Conservation (phyloP, 2,113 vertebrate species). For the Telmatochromis brachygnathus region DNA sequence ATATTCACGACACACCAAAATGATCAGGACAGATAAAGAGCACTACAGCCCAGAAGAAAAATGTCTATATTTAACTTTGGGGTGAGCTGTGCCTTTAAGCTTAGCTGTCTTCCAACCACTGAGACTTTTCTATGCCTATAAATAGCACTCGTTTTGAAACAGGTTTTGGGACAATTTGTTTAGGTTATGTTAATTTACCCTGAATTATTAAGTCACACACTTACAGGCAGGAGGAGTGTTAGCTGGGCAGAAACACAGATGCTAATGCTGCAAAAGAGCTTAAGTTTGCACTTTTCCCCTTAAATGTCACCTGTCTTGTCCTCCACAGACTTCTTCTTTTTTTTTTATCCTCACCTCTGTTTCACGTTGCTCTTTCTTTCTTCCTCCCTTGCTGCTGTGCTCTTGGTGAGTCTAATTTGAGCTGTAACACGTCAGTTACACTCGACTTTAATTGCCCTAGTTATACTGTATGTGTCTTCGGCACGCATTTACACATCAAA, state of each 20-base stretch:
- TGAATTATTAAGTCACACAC: neutral
- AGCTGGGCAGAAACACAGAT: neutral
- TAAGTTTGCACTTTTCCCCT: neutral
- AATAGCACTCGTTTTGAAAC: neutral
- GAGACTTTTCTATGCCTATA: neutral
- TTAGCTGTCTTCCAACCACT: neutral
- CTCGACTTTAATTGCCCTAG: neutral
- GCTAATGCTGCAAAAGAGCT: neutral
- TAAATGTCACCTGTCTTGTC: neutral
- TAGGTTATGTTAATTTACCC: neutral
- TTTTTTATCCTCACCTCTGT: neutral
- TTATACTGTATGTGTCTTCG: neutral
- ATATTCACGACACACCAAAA: neutral
- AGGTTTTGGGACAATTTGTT: neutral
- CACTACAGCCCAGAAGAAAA: neutral
- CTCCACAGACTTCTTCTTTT: neutral
- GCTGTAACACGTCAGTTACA: neutral
- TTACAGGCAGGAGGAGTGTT: neutral
- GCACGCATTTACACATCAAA: neutral
- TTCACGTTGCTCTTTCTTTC: neutral
- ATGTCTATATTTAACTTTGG: neutral
- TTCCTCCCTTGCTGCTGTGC: neutral
- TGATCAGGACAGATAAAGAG: neutral
- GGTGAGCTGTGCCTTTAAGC: neutral
- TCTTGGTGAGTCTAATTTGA: slow-evolving; percentile 25